Percentiles rank a stretch among this genome's conserved stretches.
Conservation (phyloP, 2,797 vertebrate genomes). For the Alfaro cultratus region DNA sequence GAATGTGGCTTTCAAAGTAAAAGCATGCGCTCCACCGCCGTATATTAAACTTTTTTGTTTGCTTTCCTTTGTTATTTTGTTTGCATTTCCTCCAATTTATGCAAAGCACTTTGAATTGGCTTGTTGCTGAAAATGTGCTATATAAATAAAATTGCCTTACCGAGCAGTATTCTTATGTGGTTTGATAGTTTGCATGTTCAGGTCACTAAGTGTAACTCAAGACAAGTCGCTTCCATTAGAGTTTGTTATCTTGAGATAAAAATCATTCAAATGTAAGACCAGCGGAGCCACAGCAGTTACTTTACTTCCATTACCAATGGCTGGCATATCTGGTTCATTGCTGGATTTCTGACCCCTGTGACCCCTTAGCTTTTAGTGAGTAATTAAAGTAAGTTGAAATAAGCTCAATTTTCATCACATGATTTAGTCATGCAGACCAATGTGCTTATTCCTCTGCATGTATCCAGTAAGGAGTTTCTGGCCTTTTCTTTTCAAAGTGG, state of each 20-base stretch:
- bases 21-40: background rate
- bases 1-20: slow-evolving; percentile 29
- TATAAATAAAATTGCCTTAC: too few relatives aligned
- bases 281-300: background rate
- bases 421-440: background rate
- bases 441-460: background rate
- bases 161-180: background rate
- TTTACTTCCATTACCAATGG: background rate
- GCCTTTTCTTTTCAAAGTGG: too few relatives aligned
- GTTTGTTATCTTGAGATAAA: background rate
- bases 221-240: background rate
- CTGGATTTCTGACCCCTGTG: background rate
- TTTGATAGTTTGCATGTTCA: background rate
- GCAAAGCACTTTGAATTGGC: too few relatives aligned
- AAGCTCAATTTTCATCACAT: background rate
- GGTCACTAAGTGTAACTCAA: background rate
- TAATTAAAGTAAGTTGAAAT: background rate
- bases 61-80: too few relatives aligned
- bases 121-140: too few relatives aligned
- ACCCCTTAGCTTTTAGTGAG: background rate
- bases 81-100: too few relatives aligned
- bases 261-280: background rate
- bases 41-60: background rate
- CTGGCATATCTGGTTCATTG: background rate
- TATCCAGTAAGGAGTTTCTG: too few relatives aligned